Conservation (phyloP, 2,797 vertebrate genomes). For the Channallabes apus region DNA sequence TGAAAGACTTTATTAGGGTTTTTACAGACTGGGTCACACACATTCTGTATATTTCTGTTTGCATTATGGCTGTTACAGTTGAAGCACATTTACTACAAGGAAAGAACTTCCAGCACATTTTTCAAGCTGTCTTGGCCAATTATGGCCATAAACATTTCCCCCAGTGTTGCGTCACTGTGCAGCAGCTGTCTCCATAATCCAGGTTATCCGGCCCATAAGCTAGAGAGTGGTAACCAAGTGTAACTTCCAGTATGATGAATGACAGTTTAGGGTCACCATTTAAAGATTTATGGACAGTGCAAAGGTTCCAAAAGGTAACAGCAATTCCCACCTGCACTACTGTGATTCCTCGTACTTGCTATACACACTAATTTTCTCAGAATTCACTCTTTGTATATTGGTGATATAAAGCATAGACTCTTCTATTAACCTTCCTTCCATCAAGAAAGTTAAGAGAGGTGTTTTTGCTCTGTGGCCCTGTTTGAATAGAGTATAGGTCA, state of each 20-base stretch:
- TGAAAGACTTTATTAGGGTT: too few relatives aligned
- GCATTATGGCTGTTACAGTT: slow-evolving; percentile 21
- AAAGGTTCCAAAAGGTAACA: not conserved
- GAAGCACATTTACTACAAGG: slow-evolving; percentile 14
- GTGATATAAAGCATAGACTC: slow-evolving; percentile 3
- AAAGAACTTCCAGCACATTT: slow-evolving; percentile 42
- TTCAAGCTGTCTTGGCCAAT: slow-evolving; percentile 48
- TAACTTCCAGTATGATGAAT: slow-evolving; percentile 52
- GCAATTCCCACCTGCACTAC: slow-evolving; percentile 12
- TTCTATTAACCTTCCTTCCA: slow-evolving; percentile 8
- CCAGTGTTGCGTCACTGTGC: slow-evolving; percentile 61
- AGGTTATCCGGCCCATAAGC: slow-evolving; percentile 60
- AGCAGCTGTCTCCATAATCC: slow-evolving; percentile 64
- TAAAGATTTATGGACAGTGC: slow-evolving; percentile 33
- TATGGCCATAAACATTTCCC: slow-evolving; percentile 46
- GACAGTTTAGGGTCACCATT: slow-evolving; percentile 56
- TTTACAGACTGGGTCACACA: too few relatives aligned
- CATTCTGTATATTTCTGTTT: not conserved
- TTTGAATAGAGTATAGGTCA: slow-evolving; percentile 54
- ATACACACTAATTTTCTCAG: not conserved
- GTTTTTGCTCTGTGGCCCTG: slow-evolving; percentile 26
- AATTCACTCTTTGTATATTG: slow-evolving; percentile 3
- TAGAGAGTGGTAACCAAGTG: slow-evolving; percentile 53
- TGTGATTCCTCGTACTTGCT: not conserved
- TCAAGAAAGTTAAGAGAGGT: slow-evolving; percentile 22